Evolutionary conservation across 2,113 vertebrate genomes (phyloP).

Genomic region (Sinocyclocheilus grahami): DNA sequence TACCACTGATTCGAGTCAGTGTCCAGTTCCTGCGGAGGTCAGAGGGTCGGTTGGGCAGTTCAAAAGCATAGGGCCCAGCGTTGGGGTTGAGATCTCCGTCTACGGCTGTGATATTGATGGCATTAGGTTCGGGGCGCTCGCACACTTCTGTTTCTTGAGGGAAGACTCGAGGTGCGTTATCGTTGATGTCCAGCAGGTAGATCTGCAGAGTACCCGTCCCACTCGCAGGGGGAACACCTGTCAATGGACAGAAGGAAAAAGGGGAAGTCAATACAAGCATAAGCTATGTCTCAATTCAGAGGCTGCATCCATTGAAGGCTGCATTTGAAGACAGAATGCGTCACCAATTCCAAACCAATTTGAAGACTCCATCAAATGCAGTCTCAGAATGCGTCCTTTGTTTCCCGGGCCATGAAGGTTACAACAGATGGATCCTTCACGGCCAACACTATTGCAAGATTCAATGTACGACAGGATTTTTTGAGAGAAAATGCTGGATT

Average conservation of each 20-base stretch:
- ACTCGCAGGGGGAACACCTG: conserved; percentile 89
- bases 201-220: conserved; percentile 95
- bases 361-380: not conserved
- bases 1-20: conserved; percentile 87
- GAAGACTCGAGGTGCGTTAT: conserved; percentile 91
- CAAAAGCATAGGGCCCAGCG: conserved; percentile 91
- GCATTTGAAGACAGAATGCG: not conserved
- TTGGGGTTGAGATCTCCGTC: conserved; percentile 91
- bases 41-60: conserved; percentile 82
- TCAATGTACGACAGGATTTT: not conserved
- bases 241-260: not conserved
- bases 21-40: conserved; percentile 94
- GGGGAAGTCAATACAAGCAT: not conserved
- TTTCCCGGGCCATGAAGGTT: not conserved
- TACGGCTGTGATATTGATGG: conserved; percentile 92
- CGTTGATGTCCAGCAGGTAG: conserved; percentile 91
- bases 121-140: conserved; percentile 87
- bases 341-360: not conserved
- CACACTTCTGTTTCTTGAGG: conserved; percentile 93
- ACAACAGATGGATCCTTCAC: not conserved
- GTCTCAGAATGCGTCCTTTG: not conserved
- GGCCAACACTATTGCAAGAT: not conserved
- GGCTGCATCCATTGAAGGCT: not conserved
- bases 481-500: not conserved
- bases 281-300: not conserved